Conservation (phyloP, 2,888 invertebrate species). For the Oligia latruncula region DNA sequence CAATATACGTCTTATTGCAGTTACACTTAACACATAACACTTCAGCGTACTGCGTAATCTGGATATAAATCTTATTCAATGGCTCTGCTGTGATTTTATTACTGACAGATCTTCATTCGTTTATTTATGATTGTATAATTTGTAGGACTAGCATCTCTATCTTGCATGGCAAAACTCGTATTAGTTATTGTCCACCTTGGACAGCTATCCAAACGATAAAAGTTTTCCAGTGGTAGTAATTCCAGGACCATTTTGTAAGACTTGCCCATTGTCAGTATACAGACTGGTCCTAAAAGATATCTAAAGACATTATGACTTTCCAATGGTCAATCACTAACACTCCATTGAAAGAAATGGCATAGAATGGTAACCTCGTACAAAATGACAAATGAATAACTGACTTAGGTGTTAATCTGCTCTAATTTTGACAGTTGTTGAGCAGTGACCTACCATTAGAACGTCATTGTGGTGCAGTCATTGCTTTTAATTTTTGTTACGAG, state of each 20-base stretch:
- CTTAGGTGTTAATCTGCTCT: too few species aligned
- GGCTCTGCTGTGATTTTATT: conserved; percentile 35
- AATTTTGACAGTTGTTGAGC: too few species aligned
- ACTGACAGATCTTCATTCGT: conserved; percentile 12
- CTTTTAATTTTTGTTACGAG: too few species aligned
- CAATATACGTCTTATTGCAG: not conserved
- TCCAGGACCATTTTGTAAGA: not conserved
- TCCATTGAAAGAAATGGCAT: too few species aligned
- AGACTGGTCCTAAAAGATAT: not conserved
- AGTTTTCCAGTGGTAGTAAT: not conserved
- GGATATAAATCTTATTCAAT: conserved; percentile 39
- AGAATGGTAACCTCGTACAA: too few species aligned
- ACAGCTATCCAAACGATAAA: not conserved
- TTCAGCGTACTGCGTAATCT: conserved; percentile 13
- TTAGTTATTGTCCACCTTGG: not conserved
- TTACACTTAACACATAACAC: conserved; percentile 18
- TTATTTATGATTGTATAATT: conserved; percentile 7
- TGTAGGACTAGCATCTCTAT: conserved; percentile 1
- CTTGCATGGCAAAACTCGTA: not conserved
- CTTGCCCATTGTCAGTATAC: not conserved
- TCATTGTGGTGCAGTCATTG: too few species aligned
- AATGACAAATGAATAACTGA: too few species aligned
- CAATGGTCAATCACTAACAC: too few species aligned
- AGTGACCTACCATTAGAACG: too few species aligned
- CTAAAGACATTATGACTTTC: too few species aligned